These are phyloP conservation scores for Agelaius tricolor DNA, from an alignment of 2,113 vertebrate genomes.

Conservation along the genomic window DNA sequence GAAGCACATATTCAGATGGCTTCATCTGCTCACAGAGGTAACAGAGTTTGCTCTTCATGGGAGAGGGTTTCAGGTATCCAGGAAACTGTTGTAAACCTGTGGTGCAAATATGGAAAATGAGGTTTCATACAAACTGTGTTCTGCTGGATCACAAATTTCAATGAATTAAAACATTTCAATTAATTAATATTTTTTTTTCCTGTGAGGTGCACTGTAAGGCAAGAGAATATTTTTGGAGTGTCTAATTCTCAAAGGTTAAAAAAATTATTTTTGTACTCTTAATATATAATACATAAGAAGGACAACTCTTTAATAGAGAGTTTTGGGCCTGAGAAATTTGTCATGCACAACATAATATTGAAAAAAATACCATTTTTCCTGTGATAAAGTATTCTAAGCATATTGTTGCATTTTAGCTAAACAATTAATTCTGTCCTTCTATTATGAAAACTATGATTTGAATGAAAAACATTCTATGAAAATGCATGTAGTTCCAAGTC, in stretches of 20 bases:
- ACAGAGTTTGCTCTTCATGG: not conserved
- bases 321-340: not conserved
- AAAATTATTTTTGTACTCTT: slow-evolving; percentile 1
- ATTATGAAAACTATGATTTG: not conserved
- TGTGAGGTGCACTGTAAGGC: not conserved
- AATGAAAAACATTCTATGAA: slow-evolving; percentile 27
- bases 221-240: not conserved
- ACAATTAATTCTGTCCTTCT: slow-evolving; percentile 55
- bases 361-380: not conserved
- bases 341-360: not conserved
- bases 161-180: not conserved
- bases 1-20: not conserved
- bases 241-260: not conserved
- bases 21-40: not conserved
- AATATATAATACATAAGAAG: not conserved
- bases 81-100: not conserved
- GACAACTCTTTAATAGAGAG: not conserved
- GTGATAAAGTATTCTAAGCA: not conserved
- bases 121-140: not conserved
- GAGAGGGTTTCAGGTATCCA: not conserved
- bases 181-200: not conserved
- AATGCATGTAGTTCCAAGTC: not conserved
- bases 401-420: slow-evolving; percentile 39
- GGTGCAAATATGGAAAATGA: not conserved
- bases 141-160: not conserved